Evolutionary conservation across 35 echinoderm and acorn worm genomes (phyloP).

Genomic region (Heliocidaris tuberculata): DNA sequence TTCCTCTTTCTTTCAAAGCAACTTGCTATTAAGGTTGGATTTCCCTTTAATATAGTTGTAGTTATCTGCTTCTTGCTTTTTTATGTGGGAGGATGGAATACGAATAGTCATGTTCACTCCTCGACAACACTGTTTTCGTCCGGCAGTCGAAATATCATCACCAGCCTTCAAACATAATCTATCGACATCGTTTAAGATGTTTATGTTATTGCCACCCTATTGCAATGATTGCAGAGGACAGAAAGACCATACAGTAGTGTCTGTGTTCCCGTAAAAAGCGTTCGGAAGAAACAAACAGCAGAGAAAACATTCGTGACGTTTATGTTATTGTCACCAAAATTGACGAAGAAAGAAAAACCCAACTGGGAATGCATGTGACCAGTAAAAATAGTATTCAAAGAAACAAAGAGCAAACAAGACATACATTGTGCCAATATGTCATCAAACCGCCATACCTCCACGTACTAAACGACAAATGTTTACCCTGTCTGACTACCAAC

Average conservation of each 20-base stretch:
- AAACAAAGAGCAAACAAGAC: neutral
- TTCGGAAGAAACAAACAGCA: neutral
- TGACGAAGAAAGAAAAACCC: neutral
- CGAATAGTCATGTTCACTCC: no score
- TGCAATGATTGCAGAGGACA: neutral
- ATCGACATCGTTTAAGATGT: neutral
- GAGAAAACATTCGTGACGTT: neutral
- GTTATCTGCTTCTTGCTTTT: no score
- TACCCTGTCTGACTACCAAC: neutral
- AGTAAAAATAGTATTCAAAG: neutral
- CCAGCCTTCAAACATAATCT: neutral
- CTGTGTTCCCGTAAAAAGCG: neutral
- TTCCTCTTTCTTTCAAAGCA: no score
- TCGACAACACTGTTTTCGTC: neutral
- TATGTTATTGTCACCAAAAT: neutral
- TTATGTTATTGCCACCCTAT: no score
- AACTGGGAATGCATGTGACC: neutral
- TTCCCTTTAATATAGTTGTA: no score
- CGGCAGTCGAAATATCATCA: neutral
- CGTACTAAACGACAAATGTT: constrained; percentile 3
- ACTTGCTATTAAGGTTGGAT: no score
- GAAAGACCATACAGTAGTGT: neutral
- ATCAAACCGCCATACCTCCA: neutral
- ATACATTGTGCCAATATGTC: neutral
- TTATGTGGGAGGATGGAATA: no score